Evolutionary conservation across 2,797 vertebrate genomes (phyloP).

Genomic region (Phrynocephalus guinanensis): DNA sequence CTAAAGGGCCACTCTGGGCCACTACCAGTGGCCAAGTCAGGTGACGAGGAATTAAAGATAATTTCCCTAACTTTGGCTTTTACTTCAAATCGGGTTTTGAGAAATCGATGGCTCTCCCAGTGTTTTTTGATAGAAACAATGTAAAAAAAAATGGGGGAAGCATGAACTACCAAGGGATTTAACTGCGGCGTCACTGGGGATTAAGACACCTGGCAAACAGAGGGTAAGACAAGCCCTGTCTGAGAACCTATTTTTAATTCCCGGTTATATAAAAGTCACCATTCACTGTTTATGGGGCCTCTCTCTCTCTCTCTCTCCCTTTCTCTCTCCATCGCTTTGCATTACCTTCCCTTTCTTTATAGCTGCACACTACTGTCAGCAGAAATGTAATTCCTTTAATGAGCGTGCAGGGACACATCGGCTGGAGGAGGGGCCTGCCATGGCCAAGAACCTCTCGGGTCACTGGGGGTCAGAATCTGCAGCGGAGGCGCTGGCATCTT

Average conservation of each 20-base stretch:
- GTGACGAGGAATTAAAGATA: too few relatives aligned
- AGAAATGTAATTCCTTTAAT: conserved; percentile 66
- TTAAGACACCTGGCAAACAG: not conserved
- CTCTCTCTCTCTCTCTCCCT: too few relatives aligned
- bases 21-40: too few relatives aligned
- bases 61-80: too few relatives aligned
- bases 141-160: too few relatives aligned
- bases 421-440: conserved; percentile 51
- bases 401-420: conserved; percentile 49
- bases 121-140: not conserved
- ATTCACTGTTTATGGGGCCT: accelerated
- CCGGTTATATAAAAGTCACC: not conserved
- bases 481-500: conserved; percentile 44
- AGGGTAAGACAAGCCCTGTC: not conserved
- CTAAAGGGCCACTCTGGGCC: too few relatives aligned
- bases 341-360: accelerated
- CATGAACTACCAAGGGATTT: not conserved
- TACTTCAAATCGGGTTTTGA: too few relatives aligned
- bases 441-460: conserved; percentile 37
- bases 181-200: not conserved
- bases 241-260: not conserved
- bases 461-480: conserved; percentile 47
- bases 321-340: not conserved
- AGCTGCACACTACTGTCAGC: conserved; percentile 25
- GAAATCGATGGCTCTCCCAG: too few relatives aligned